Percentiles rank a stretch among this genome's conserved stretches.
These are phyloP conservation scores for Catostomus latipinnis DNA, from an alignment of 2,797 vertebrate genomes.

Conservation along the genomic window DNA sequence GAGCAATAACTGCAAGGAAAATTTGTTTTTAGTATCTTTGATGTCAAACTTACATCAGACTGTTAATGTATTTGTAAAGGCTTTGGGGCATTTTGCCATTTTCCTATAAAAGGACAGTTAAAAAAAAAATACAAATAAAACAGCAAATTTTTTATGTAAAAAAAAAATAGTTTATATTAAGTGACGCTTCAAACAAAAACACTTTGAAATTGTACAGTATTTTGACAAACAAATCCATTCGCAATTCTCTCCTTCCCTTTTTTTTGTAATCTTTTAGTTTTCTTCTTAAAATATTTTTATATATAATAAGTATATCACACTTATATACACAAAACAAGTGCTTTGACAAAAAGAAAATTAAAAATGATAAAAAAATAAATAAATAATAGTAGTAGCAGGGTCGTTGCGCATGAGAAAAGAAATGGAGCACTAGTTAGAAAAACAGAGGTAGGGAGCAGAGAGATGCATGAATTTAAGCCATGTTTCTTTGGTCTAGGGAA, in stretches of 20 bases:
- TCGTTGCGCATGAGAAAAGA: constrained; percentile 41
- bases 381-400: neutral
- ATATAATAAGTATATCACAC: constrained; percentile 82
- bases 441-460: constrained; percentile 66
- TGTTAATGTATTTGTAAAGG: constrained; percentile 24
- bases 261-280: constrained; percentile 70
- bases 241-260: constrained; percentile 49
- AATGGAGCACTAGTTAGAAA: constrained; percentile 34
- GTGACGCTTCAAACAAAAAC: constrained; percentile 62
- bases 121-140: constrained; percentile 23
- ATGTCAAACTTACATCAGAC: neutral
- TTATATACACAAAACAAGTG: constrained; percentile 80
- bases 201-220: constrained; percentile 69
- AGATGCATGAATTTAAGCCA: constrained; percentile 75
- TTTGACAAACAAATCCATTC: constrained; percentile 62
- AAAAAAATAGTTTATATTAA: constrained; percentile 42
- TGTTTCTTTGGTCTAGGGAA: constrained; percentile 83
- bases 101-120: constrained; percentile 37
- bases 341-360: constrained; percentile 73
- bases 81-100: constrained; percentile 54
- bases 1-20: constrained; percentile 10
- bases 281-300: constrained; percentile 79
- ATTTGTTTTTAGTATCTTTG: constrained; percentile 9
- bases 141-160: constrained; percentile 44
- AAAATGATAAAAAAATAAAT: too few relatives aligned